Evolutionary conservation across 2,797 vertebrate genomes (phyloP).

Genomic region (Hyperoplus immaculatus): DNA sequence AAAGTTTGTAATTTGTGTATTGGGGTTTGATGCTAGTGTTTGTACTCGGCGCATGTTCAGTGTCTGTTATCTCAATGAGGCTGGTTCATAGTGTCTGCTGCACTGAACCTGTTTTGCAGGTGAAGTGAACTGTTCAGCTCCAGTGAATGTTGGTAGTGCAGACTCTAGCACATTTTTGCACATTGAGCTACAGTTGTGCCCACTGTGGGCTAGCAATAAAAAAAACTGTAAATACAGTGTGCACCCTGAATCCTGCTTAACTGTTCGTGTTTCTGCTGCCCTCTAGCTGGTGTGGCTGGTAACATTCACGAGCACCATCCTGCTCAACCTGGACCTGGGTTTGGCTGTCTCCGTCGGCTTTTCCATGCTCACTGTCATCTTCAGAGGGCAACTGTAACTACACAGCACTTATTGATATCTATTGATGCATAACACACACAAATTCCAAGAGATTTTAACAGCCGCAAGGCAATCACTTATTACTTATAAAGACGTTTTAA

Average conservation of each 20-base stretch:
- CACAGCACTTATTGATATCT: neutral
- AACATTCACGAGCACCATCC: conserved; percentile 89
- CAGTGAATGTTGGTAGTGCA: no score
- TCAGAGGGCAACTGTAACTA: conserved; percentile 92
- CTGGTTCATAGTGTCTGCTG: no score
- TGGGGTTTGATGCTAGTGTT: no score
- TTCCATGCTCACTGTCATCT: conserved; percentile 90
- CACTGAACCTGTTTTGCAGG: no score
- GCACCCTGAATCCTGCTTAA: conserved; percentile 15
- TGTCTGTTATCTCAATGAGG: no score
- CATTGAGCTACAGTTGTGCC: no score
- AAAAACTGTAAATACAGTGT: neutral
- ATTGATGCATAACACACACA: neutral
- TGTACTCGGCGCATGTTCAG: no score
- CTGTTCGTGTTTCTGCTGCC: conserved; percentile 28
- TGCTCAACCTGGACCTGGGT: conserved; percentile 93
- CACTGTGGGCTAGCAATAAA: no score
- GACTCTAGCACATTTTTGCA: no score
- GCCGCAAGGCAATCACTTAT: neutral
- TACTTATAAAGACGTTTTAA: conserved; percentile 7
- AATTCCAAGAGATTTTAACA: neutral
- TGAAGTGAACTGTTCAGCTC: no score
- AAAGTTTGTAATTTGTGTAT: no score
- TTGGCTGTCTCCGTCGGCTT: conserved; percentile 89
- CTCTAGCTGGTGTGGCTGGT: conserved; percentile 92